phyloP scores from a whole-genome alignment of 2,888 invertebrate genomes.

The Beris chalybata region DNA sequence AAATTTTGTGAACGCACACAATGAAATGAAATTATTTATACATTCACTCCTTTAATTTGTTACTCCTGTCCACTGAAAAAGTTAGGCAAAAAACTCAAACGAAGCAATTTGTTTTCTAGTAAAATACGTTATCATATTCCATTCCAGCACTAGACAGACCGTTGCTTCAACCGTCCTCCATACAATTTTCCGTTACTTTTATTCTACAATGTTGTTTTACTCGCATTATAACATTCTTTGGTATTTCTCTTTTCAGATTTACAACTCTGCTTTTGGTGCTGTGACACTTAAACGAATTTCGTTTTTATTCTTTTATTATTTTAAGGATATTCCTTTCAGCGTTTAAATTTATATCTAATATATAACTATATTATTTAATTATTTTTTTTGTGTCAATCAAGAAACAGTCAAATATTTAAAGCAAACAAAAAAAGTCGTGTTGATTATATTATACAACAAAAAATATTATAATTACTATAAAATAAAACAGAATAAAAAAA shows the following conservation, averaged over 20 bases:
- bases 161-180: too few relatives aligned
- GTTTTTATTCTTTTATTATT: constrained; percentile 46
- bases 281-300: constrained; percentile 57
- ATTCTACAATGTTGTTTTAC: too few relatives aligned
- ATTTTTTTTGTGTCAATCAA: constrained; percentile 10
- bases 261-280: constrained; percentile 53
- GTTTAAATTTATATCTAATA: constrained; percentile 29
- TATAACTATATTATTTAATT: constrained; percentile 31
- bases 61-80: too few relatives aligned
- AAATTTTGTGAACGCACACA: too few relatives aligned
- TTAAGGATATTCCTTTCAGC: constrained; percentile 34
- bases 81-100: too few relatives aligned
- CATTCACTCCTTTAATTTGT: too few relatives aligned
- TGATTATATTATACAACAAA: constrained; percentile 13
- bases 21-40: too few relatives aligned
- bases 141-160: too few relatives aligned
- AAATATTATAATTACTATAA: constrained; percentile 13
- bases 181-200: too few relatives aligned
- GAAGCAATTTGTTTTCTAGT: too few relatives aligned
- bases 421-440: constrained; percentile 9
- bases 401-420: constrained; percentile 17
- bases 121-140: too few relatives aligned
- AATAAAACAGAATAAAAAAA: not conserved
- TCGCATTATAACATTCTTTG: too few relatives aligned
- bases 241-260: constrained; percentile 39